phyloP scores from a whole-genome alignment of 2,113 vertebrate species.

The Sclerurus mexicanus region DNA sequence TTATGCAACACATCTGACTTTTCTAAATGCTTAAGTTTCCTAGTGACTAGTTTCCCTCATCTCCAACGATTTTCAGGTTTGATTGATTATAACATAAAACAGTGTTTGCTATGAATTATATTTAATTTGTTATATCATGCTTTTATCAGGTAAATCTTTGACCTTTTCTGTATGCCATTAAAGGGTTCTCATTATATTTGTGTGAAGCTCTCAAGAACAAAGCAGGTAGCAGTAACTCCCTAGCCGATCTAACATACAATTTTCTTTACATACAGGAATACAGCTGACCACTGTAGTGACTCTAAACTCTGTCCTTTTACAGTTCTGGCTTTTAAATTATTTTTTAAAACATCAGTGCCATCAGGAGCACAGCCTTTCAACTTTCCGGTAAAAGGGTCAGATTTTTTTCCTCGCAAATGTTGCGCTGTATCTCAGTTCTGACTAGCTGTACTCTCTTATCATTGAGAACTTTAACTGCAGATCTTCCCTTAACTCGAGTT shows the following conservation, averaged over 20 bases:
- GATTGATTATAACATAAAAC: not conserved
- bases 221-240: not conserved
- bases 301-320: not conserved
- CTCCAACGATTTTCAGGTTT: not conserved
- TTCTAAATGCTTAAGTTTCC: not conserved
- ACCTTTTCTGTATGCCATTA: not conserved
- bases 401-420: not conserved
- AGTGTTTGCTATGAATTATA: fast-evolving
- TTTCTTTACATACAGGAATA: not conserved
- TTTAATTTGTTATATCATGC: not conserved
- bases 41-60: not conserved
- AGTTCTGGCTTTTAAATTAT: not conserved
- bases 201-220: not conserved
- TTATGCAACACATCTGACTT: not conserved
- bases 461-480: not conserved
- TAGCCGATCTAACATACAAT: fast-evolving
- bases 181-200: not conserved
- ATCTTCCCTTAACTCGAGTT: not conserved
- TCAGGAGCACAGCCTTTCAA: not conserved
- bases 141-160: not conserved
- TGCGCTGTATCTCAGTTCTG: not conserved
- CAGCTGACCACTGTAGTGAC: not conserved
- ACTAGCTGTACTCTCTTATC: not conserved
- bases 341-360: not conserved
- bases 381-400: not conserved